Evolutionary conservation across 1,140 invertebrate genomes (phyloP).

Genomic region (Idris sp.): DNA sequence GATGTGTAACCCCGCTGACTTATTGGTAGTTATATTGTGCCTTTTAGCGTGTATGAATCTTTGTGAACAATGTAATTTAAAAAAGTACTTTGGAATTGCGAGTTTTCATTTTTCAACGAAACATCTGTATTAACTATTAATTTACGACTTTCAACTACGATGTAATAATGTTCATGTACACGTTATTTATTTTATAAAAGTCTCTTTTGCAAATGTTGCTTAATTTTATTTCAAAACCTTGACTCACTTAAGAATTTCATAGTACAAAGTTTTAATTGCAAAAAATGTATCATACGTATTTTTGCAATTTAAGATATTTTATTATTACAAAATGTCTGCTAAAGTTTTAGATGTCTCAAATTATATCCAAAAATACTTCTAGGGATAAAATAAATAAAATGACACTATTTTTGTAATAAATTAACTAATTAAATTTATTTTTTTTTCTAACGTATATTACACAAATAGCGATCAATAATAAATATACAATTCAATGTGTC

Average conservation of each 20-base stretch:
- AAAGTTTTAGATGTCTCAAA: no score
- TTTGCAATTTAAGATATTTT: no score
- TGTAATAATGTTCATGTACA: conserved; percentile 74
- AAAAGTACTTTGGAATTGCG: conserved; percentile 73
- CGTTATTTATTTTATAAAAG: conserved; percentile 76
- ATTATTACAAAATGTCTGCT: no score
- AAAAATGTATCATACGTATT: no score
- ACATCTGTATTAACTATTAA: conserved; percentile 69
- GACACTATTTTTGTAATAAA: conserved; percentile 67
- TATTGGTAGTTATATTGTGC: conserved; percentile 77
- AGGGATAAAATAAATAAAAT: neutral
- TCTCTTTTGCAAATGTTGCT: conserved; percentile 66
- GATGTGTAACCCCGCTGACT: conserved; percentile 75
- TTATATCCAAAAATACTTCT: no score
- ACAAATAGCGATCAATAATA: conserved; percentile 66
- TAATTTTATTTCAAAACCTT: no score
- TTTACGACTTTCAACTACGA: conserved; percentile 72
- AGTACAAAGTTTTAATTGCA: no score
- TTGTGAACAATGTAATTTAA: conserved; percentile 74
- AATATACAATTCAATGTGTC: conserved; percentile 68
- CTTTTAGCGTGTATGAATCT: conserved; percentile 76
- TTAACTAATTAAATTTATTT: conserved; percentile 72
- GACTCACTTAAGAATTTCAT: no score
- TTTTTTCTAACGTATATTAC: conserved; percentile 72
- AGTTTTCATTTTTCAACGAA: conserved; percentile 65